Conservation (phyloP, 2,797 vertebrate species). For the Holocentrus rufus region DNA sequence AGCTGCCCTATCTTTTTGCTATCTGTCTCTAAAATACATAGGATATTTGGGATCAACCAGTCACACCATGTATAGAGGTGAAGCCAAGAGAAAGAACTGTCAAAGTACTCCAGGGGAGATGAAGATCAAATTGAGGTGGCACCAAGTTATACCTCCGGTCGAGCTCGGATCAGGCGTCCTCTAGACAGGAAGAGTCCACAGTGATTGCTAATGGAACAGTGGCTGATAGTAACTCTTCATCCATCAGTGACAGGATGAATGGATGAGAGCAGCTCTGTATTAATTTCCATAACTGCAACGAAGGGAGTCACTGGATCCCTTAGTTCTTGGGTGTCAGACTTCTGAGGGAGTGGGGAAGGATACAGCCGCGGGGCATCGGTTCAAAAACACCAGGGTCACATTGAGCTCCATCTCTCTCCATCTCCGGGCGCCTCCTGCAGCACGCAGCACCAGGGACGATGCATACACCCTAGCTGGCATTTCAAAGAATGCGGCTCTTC, state of each 20-base stretch:
- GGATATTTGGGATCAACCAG: slow-evolving; percentile 41
- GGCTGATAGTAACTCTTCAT: background rate
- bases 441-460: slow-evolving; percentile 48
- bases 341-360: slow-evolving; percentile 12
- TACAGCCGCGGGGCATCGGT: background rate
- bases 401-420: slow-evolving; percentile 27
- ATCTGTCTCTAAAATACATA: slow-evolving; percentile 25
- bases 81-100: slow-evolving; percentile 30
- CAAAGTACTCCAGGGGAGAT: slow-evolving; percentile 19
- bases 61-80: slow-evolving; percentile 57
- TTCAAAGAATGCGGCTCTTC: slow-evolving; percentile 44
- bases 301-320: slow-evolving; percentile 9
- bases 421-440: slow-evolving; percentile 56
- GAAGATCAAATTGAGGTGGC: background rate
- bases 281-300: slow-evolving; percentile 14
- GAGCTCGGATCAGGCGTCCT: slow-evolving; percentile 36
- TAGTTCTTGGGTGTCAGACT: slow-evolving; percentile 25
- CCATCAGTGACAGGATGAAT: slow-evolving; percentile 3
- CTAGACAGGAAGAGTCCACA: slow-evolving; percentile 1
- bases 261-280: background rate
- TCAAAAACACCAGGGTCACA: slow-evolving; percentile 32
- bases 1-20: slow-evolving; percentile 34
- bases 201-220: background rate
- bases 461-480: slow-evolving; percentile 6
- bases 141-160: slow-evolving; percentile 32